Evolutionary conservation across 2,113 vertebrate species (phyloP).

Genomic region (Pyxicephalus adspersus): DNA sequence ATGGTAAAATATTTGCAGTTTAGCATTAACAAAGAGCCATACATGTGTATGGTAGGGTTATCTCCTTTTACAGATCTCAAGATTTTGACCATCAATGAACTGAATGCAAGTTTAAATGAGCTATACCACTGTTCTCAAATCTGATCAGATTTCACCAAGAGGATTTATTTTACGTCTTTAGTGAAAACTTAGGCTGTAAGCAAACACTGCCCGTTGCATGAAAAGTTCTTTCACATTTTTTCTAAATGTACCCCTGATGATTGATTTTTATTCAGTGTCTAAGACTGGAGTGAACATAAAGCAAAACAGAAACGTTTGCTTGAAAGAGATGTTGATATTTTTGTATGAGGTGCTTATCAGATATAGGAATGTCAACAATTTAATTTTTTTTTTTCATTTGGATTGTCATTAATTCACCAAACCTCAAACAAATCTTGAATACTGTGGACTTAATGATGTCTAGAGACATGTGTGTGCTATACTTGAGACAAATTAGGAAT

Average conservation of each 20-base stretch:
- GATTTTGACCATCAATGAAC: not conserved
- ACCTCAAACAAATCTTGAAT: not conserved
- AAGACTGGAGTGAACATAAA: not conserved
- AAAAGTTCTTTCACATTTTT: constrained; percentile 40
- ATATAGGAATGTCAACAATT: not conserved
- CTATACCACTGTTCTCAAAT: constrained; percentile 26
- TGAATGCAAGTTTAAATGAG: constrained; percentile 2
- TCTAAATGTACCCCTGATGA: constrained; percentile 3
- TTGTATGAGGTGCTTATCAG: constrained; percentile 7
- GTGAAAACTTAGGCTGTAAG: constrained; percentile 50
- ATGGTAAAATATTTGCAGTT: not conserved
- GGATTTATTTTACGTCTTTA: constrained; percentile 39
- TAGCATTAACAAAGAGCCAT: not conserved
- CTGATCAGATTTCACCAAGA: constrained; percentile 52
- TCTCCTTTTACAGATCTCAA: constrained; percentile 7
- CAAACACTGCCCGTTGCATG: constrained; percentile 20
- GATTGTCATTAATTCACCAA: not conserved
- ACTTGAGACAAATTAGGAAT: not conserved
- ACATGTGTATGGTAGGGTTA: not conserved
- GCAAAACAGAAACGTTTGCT: not conserved
- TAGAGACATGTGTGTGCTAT: not conserved
- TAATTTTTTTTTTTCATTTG: too few species aligned
- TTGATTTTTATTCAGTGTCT: constrained; percentile 18
- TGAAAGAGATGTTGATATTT: constrained; percentile 16
- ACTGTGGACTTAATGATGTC: not conserved